Evolutionary conservation across 2,888 invertebrate species (phyloP).

Genomic region (Melieria omissa): DNA sequence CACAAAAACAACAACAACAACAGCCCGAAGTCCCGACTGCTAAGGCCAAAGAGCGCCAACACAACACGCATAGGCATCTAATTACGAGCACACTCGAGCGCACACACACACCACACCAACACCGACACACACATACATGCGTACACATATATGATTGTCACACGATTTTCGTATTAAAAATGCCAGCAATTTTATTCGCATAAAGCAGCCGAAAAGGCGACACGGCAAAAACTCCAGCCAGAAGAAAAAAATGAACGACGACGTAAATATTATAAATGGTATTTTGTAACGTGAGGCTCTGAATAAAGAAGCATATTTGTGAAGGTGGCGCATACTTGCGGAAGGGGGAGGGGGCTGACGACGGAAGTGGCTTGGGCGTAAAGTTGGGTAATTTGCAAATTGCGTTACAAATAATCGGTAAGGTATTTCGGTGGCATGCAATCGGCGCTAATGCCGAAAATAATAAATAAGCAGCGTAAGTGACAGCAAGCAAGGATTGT

Average conservation of each 20-base stretch:
- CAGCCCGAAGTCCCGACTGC: neutral
- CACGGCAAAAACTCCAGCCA: no score
- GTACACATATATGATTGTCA: conserved; percentile 21
- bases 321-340: no score
- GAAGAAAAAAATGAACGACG: no score
- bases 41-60: neutral
- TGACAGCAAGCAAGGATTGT: no score
- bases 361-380: no score
- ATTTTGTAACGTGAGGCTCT: conserved; percentile 12
- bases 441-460: no score
- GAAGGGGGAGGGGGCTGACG: no score
- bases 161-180: conserved; percentile 36
- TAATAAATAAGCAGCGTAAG: no score
- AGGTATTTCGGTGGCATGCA: no score
- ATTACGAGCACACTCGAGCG: neutral
- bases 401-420: no score
- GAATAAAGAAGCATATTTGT: neutral
- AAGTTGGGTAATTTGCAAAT: no score
- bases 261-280: conserved; percentile 10
- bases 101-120: conserved; percentile 10
- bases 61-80: neutral
- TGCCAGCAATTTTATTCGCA: conserved; percentile 17
- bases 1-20: neutral
- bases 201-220: neutral
- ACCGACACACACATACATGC: conserved; percentile 9